phyloP scores from a whole-genome alignment of 1,140 invertebrate genomes.

The Drosophila bocqueti region DNA sequence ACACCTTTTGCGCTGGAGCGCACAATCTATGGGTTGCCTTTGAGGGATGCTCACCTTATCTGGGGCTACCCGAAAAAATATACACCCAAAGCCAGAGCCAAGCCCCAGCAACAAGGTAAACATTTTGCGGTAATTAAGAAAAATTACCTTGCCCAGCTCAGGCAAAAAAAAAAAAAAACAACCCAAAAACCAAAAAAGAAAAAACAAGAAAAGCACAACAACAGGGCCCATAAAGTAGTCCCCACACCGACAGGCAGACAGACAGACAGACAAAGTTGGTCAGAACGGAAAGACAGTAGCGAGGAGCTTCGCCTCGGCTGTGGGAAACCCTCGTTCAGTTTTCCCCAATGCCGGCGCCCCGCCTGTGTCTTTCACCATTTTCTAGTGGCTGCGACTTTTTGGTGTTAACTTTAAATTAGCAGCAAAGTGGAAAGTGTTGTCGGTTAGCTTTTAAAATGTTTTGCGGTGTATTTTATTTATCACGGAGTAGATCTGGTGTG shows the following conservation, averaged over 20 bases:
- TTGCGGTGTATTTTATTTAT: slow-evolving; percentile 82
- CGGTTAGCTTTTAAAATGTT: slow-evolving; percentile 82
- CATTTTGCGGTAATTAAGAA: slow-evolving; percentile 83
- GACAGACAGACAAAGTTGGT: slow-evolving; percentile 44
- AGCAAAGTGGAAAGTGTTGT: slow-evolving; percentile 83
- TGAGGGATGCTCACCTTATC: slow-evolving; percentile 66
- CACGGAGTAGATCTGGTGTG: slow-evolving; percentile 69
- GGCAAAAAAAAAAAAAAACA: slow-evolving; percentile 18
- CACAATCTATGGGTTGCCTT: slow-evolving; percentile 54
- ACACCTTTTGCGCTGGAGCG: slow-evolving; percentile 67
- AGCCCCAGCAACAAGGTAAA: slow-evolving; percentile 78
- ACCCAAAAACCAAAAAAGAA: slow-evolving; percentile 28
- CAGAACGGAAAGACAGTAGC: slow-evolving; percentile 49
- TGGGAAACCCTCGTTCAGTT: slow-evolving; percentile 45
- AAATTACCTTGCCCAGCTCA: slow-evolving; percentile 73
- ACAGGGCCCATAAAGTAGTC: slow-evolving; percentile 68
- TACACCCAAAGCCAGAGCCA: slow-evolving; percentile 49
- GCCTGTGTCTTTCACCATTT: slow-evolving; percentile 47
- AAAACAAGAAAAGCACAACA: slow-evolving; percentile 47
- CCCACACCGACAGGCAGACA: slow-evolving; percentile 32
- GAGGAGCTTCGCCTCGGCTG: slow-evolving; percentile 39
- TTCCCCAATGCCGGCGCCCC: slow-evolving; percentile 6
- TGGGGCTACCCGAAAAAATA: slow-evolving; percentile 49
- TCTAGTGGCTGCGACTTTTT: slow-evolving; percentile 75
- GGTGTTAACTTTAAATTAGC: slow-evolving; percentile 83